Conservation (phyloP, 2,797 vertebrate species). For the Phataginus tetradactyla region DNA sequence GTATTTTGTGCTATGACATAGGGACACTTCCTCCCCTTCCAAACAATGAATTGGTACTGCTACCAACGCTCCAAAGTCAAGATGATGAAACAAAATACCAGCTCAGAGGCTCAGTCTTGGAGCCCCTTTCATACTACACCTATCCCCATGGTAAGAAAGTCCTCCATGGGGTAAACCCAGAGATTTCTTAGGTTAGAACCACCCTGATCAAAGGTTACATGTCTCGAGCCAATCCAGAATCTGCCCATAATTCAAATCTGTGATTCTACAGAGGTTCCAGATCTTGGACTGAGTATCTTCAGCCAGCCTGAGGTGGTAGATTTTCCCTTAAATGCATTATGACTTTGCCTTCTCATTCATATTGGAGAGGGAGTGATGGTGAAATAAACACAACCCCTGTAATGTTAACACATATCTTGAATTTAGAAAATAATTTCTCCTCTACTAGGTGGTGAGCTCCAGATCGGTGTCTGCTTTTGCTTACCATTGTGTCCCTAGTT, state of each 20-base stretch:
- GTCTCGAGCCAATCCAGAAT: not conserved
- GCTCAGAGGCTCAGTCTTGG: not conserved
- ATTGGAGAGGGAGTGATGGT: not conserved
- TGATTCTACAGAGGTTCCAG: not conserved
- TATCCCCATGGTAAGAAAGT: not conserved
- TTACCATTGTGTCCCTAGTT: not conserved
- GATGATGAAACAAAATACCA: not conserved
- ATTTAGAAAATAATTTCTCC: not conserved
- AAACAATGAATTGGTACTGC: not conserved
- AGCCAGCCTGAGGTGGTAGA: not conserved
- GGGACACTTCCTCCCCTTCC: not conserved
- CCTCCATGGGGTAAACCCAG: not conserved
- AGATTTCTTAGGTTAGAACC: not conserved
- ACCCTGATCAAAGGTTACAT: not conserved
- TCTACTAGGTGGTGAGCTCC: not conserved
- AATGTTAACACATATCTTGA: not conserved
- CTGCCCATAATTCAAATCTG: not conserved
- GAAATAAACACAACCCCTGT: not conserved
- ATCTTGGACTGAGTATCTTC: not conserved
- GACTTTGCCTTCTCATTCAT: not conserved
- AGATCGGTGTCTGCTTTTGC: not conserved
- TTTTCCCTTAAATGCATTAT: not conserved
- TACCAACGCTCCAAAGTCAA: not conserved
- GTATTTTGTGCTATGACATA: not conserved
- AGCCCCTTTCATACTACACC: not conserved